Conservation (phyloP, 2,888 invertebrate genomes). For the Matsumyia berberina region DNA sequence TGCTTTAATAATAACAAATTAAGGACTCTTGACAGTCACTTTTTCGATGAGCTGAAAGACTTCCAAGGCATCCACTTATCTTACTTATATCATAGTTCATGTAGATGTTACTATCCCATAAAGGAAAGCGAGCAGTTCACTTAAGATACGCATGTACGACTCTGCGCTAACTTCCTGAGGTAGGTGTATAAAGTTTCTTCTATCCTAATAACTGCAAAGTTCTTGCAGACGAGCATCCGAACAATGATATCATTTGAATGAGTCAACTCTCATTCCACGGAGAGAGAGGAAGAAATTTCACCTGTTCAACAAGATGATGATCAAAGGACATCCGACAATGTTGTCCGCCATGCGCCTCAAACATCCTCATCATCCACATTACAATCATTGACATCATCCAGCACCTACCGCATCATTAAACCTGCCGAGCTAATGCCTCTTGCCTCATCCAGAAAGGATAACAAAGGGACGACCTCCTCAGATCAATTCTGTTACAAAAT, state of each 20-base stretch:
- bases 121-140: too few species aligned
- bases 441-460: conserved; percentile 30
- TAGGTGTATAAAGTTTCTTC: too few species aligned
- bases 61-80: too few species aligned
- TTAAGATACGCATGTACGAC: too few species aligned
- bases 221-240: background rate
- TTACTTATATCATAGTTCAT: too few species aligned
- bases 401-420: conserved; percentile 74
- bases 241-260: background rate
- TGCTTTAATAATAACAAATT: too few species aligned
- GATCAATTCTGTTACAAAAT: conserved; percentile 64
- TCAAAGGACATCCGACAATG: conserved; percentile 65
- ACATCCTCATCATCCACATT: conserved; percentile 55
- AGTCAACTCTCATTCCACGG: conserved; percentile 21
- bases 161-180: too few species aligned
- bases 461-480: conserved; percentile 19
- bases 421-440: conserved; percentile 22
- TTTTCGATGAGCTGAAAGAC: too few species aligned
- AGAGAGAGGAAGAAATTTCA: conserved; percentile 26
- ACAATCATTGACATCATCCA: conserved; percentile 61
- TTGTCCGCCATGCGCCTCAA: conserved; percentile 41
- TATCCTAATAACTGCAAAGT: too few species aligned
- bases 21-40: too few species aligned
- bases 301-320: conserved; percentile 52
- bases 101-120: too few species aligned